Base-by-base conservation (phyloP, 2,113 vertebrate species). In the Rhipidura dahli region DNA sequence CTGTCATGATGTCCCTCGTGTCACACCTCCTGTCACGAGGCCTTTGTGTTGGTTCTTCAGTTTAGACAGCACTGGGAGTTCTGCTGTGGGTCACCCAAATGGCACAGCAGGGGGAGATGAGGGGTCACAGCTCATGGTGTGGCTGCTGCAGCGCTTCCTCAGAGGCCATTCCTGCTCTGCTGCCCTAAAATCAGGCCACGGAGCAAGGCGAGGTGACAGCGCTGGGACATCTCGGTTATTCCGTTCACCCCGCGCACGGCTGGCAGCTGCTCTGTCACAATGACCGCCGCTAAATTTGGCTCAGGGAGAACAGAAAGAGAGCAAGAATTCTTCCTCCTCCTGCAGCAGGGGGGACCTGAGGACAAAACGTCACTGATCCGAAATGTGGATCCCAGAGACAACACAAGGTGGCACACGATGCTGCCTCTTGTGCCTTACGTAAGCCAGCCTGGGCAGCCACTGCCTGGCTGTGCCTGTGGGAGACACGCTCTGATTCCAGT, bases 391-490 rank as follows among this genome's bases (percentile, higher is more conserved):
- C 93, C 64, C 47, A 3, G 61, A 90, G 85, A 70, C 44, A 28
- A 94, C 94, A 86, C 75, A 16, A 96, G 94, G 94, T 96, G 94
- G 95, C 94, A 94, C 78, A 85, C 85, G 2, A 40, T 5, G 2
- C 94, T 94, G 79, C 85, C 83, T 85, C 85, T 53, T 40, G 17
- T 0, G 0, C 26, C 40, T 96, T 93, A 93, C 2, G 3, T 96
- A 95, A 96, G 87, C 12, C 18, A 18, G 68, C 63, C 87, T 39
- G 12, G 60, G 77, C 81, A 85, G 89, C 30, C 24, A 1, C 83
- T 64, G 77, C 15, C 69, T 45, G 72, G n/a, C 40, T 82, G 7
- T 83, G 54, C 64, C 54, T 27, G 10, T 14, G 13, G 12, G 9
- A 70, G 44, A 37, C 51, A 11, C 1, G 0, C 7, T 73, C 13